A percentile compares a stretch with the other conserved stretches of the same genome.
These are phyloP conservation scores for Mercenaria mercenaria DNA, from an alignment of 1,140 invertebrate genomes.

Conservation along the genomic window DNA sequence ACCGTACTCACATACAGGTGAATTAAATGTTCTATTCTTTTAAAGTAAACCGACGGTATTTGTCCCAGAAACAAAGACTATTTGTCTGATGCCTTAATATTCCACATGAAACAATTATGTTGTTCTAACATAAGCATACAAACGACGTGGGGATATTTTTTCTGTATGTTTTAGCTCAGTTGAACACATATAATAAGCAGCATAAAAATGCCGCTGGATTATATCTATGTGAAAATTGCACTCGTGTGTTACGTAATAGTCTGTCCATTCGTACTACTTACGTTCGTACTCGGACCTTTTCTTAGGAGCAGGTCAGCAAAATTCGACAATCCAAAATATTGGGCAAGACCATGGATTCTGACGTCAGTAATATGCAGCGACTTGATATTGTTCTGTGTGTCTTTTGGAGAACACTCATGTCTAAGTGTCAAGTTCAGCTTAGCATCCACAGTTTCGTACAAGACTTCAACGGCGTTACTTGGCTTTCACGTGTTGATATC, in stretches of 20 bases:
- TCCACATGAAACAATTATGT: no score
- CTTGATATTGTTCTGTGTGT: background rate
- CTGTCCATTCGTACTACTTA: background rate
- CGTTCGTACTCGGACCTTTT: background rate
- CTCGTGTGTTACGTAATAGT: background rate
- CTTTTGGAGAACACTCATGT: background rate
- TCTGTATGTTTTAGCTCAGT: no score
- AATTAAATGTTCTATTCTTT: no score
- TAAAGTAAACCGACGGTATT: no score
- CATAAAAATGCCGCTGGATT: no score
- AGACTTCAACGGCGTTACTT: background rate
- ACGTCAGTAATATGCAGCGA: background rate
- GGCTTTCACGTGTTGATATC: background rate
- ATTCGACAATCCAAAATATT: background rate
- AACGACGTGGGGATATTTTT: no score
- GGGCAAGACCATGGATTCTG: background rate
- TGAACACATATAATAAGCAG: no score
- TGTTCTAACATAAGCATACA: no score
- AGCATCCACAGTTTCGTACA: background rate
- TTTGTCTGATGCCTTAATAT: no score
- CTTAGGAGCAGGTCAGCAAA: background rate
- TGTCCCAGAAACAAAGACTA: no score
- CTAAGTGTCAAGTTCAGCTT: background rate
- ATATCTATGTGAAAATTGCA: background rate
- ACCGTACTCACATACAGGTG: no score